These are phyloP conservation scores for Conomelus anceps DNA, from an alignment of 2,888 invertebrate genomes.

Conservation along the genomic window DNA sequence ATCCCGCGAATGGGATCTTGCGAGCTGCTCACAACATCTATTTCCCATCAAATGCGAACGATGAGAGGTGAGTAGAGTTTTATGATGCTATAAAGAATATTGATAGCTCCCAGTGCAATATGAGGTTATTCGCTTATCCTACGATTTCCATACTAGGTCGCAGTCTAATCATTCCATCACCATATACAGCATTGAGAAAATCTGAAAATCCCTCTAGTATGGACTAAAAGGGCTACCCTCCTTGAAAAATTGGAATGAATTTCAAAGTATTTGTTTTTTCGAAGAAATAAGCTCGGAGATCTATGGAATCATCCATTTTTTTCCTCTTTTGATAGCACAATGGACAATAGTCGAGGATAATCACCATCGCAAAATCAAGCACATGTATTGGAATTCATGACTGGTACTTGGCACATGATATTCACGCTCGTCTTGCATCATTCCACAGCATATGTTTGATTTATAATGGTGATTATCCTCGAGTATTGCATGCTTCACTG, in stretches of 20 bases:
- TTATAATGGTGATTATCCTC: no score
- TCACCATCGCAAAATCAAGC: no score
- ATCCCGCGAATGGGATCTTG: not conserved
- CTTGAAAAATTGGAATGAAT: not conserved
- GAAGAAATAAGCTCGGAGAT: not conserved
- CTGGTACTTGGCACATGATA: no score
- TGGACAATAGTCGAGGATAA: no score
- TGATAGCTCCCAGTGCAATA: not conserved
- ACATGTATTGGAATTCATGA: no score
- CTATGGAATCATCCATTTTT: no score
- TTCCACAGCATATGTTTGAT: no score
- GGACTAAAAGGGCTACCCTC: not conserved
- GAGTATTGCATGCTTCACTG: no score
- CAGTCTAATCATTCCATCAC: not conserved
- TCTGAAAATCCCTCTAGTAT: not conserved
- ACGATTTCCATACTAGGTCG: not conserved
- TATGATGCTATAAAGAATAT: not conserved
- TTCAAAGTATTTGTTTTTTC: not conserved
- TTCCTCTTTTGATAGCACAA: no score
- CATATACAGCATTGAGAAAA: not conserved
- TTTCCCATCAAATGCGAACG: not conserved
- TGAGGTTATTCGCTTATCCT: not conserved
- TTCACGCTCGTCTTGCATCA: no score
- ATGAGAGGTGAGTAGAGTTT: not conserved
- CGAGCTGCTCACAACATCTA: not conserved